Base-by-base conservation (phyloP, 2,113 vertebrate species). In the Balaeniceps rex region DNA sequence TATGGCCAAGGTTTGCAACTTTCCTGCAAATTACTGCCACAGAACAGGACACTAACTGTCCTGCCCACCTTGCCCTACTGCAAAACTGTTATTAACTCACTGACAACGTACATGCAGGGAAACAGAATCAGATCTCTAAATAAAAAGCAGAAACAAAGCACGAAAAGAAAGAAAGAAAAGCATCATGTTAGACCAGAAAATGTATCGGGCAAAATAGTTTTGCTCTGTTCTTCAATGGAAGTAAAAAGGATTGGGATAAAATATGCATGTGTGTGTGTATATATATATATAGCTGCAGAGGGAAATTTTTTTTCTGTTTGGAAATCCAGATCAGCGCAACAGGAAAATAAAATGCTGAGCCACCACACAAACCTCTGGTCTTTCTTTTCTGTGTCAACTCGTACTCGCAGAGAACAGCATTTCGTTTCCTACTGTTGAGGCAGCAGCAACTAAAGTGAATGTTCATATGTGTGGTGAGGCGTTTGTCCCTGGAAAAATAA, bases 401-500 rank as follows among this genome's bases (percentile, higher is more conserved):
- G 28, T 38, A 28, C 57, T 92, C 21, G 3, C 80, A 84, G 94
- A 92, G 95, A 85, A 57, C 5, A 74, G 93, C 89, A 21, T 86
- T 95, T 94, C 23, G 0, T 84, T 91, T 68, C 88, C 96, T 84
- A 71, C 83, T 71, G 96, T 96, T 28, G 87, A 96, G 92, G 95
- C 97, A 95, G 94, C 86, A 92, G 90, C 95, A 92, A 88, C 83
- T 74, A 86, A 97, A 88, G 84, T 1, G 95, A 95, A 94, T 12
- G 93, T 90, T 96, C 92, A 70, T 96, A 93, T 95, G 90, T 94
- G 95, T 87, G 93, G 83, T 49, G 88, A 97, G 91, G 92, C 94
- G 82, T 97, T 97, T 97, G 96, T 96, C 96, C 95, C 96, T 78
- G 96, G 88, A 93, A 96, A 96, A 97, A 94, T 94, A 97, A 96